Evolutionary conservation across 1,140 invertebrate species (phyloP), one percentile per base, ranked within the genome.

Genomic region (Eumeta japonica): DNA sequence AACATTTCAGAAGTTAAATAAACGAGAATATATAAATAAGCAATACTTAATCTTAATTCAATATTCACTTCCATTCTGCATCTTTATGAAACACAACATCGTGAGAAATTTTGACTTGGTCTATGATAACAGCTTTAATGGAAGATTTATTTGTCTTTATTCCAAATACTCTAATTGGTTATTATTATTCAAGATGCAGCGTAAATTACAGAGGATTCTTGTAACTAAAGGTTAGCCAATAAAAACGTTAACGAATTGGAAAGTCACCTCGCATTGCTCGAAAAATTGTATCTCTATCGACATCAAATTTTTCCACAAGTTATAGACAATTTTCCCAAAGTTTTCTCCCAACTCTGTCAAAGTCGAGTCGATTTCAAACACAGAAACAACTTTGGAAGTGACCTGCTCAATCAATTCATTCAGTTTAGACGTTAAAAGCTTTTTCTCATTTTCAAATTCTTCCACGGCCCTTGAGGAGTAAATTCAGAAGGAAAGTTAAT

Each of bases 301-400:
- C 86, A 94, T 90, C 3, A 92, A 67, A 35, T 76, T 77, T 44
- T 83, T 83, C 86, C 86, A 90, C 15, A 87, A 62, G 37, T 81
- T 70, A 35, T 82, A 79, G 0, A 87, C 57, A 0, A 78, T 52
- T 17, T 80, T 73, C 37, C 83, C 75, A 46, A 82, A 86, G 1
- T 75, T 55, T 18, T 82, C 79, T 3, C 67, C 55, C 3, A 80
- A 46, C 27, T 68, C 58, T 28, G 72, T 53, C 16, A 76, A 50
- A 29, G 58, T 55, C 18, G 61, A 46, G 18, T 74, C 53, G 10
- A 70, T 28, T 32, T 76, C 56, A 16, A 74, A 59, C 7, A 77
- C 42, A 18, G 68, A 62, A 4, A 58, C 46, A 41, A 62, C 48
- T 16, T 75, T 71, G 0, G 61, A 39, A 10, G 49, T 58, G 11